Base-by-base conservation (phyloP, 2,888 invertebrate genomes). In the Pemphredon lugubris region DNA sequence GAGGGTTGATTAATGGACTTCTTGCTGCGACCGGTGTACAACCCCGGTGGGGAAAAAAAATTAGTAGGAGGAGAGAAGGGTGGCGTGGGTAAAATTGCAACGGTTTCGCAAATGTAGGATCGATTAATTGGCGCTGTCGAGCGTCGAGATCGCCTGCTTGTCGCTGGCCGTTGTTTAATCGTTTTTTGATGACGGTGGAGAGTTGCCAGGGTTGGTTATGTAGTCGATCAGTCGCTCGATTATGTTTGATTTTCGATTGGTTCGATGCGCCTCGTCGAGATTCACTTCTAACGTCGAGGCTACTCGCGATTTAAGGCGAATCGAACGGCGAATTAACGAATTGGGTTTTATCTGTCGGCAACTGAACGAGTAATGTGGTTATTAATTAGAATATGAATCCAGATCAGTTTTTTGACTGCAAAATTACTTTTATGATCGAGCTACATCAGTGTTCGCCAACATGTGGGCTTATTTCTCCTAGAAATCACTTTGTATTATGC, bases 1-100 rank as follows among this genome's bases (percentile, higher is more conserved):
- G 67, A 9, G 9, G 53, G 44, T 58, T 86, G 86, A 86, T 86
- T 84, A 86, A 86, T 86, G 86, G 79, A 83, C 82, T 84, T 79
- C 77, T 85, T 83, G 79, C 78, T 61, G 61, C 40, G 71, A 74
- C 66, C 76, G 74, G 79, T 83, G 80, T 84, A 79, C 79, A 50
- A 67, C 40, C n/a, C n/a, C 65, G 68, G 65, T 55, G 70, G 61
- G 60, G n/a, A n/a, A 50, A 58, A 54, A 71, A 68, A 64, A 68
- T 63, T 59, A 51, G 18, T 39, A 18, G 23, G 51, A 47, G 50
- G 37, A 16, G 50, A 14, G 37, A 11, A 14, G 9, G 20, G n/a
- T 30, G 14, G 13, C n/a, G 32, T 16, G 16, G 26, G 40, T 23
- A 48, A 30, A 70, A 69, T 69, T 23, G 73, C 73, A 71, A 74